Evolutionary conservation across 2,113 vertebrate genomes (phyloP), one percentile per base, ranked within the genome.

Genomic region (Ploceus nigricollis): DNA sequence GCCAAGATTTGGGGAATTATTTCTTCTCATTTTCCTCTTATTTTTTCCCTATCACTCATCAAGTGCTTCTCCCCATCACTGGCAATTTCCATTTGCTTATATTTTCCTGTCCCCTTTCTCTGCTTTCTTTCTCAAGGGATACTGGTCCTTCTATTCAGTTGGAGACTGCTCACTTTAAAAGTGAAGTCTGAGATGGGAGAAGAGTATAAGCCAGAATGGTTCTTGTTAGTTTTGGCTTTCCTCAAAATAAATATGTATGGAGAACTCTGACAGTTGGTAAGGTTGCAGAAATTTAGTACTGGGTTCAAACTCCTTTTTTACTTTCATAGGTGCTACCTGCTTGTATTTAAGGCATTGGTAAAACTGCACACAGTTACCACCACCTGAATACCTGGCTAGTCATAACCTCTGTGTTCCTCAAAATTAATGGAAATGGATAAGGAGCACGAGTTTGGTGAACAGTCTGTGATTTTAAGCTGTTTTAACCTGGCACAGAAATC

Each of bases 111-210:
- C 84, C 23, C 13, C 10, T 66, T 87, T 80, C 45, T 71, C 54
- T 81, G 9, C 27, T 56, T 45, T 40, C 42, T 66, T 72, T 50
- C 42, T 70, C 60, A 65, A 80, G 30, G 12, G 9, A 44, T 39
- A 23, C 2, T 7, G 2, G 7, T 51, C 24, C 21, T 48, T 68
- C 48, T 35, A 28, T 42, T 51, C 15, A 39, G 0, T 0, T 68
- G 50, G n/a, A 94, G 47, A 19, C 11, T 61, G 31, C 42, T 88
- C 18, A 39, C 40, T 69, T n/a, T 40, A 39, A 69, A 82, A 66
- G 33, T 33, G 23, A 77, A 50, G 40, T 51, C 42, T 31, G 14
- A 77, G 57, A 40, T 19, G 35, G 35, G 30, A 20, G 13, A 76
- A 60, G n/a, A 53, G 40, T 15, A 42, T 30, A 70, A 87, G 75